Percentiles rank a stretch among this genome's conserved stretches.
Evolutionary conservation across 2,113 vertebrate genomes (phyloP).

Genomic region (Megaptera novaeangliae): DNA sequence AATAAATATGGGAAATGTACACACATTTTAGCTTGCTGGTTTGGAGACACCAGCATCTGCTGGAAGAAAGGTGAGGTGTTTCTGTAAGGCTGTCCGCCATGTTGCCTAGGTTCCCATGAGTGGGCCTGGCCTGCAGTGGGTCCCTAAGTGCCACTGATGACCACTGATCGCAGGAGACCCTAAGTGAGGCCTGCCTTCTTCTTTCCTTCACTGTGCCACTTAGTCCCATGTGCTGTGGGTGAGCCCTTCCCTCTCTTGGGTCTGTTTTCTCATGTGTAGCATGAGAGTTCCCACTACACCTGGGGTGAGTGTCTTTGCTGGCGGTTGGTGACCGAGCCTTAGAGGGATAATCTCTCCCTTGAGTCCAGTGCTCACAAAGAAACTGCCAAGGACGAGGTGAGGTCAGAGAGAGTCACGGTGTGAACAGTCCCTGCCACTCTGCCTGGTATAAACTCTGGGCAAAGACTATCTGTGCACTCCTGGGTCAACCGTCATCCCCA

Average conservation of each 20-base stretch:
- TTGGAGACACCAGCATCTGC: not conserved
- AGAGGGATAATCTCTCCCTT: not conserved
- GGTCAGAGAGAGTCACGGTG: not conserved
- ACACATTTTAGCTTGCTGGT: not conserved
- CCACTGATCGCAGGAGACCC: not conserved
- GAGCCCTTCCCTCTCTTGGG: not conserved
- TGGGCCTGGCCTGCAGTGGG: accelerated
- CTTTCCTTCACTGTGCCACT: not conserved
- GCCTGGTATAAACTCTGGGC: accelerated
- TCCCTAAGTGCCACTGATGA: accelerated
- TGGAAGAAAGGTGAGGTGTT: not conserved
- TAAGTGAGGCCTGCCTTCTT: too few species aligned
- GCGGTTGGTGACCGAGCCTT: not conserved
- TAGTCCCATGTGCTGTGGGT: too few species aligned
- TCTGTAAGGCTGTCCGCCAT: not conserved
- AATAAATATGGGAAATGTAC: not conserved
- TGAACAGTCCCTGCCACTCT: not conserved
- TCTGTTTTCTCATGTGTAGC: not conserved
- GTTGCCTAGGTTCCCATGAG: accelerated
- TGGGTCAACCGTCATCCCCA: accelerated
- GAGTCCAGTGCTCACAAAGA: not conserved
- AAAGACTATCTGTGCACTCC: not conserved
- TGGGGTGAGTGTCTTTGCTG: not conserved
- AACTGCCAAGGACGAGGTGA: not conserved
- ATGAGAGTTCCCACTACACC: accelerated